Evolutionary conservation across 2,797 vertebrate species (phyloP).

Genomic region (Sebastes iracundus): DNA sequence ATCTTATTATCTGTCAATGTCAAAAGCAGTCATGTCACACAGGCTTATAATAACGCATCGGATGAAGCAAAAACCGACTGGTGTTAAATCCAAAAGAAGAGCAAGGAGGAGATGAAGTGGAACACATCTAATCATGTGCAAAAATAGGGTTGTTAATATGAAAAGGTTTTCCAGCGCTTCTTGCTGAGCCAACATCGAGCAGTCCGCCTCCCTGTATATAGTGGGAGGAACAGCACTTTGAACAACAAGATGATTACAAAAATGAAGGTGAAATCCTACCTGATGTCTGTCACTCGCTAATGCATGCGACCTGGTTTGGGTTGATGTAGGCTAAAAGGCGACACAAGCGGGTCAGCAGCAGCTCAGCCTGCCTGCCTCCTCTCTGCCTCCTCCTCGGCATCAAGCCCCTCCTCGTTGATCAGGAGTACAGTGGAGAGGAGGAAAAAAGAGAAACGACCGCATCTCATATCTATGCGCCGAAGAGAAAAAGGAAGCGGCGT

Average conservation of each 20-base stretch:
- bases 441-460: constrained; percentile 3
- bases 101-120: neutral
- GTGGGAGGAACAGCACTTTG: constrained; percentile 34
- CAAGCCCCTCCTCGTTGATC: constrained; percentile 85
- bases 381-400: constrained; percentile 67
- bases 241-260: neutral
- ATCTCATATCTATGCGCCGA: constrained; percentile 54
- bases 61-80: constrained; percentile 9
- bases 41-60: constrained; percentile 16
- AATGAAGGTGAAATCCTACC: constrained; percentile 75
- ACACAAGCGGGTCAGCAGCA: constrained; percentile 70
- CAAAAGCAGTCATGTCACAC: constrained; percentile 49
- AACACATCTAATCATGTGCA: constrained; percentile 39
- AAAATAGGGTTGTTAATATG: constrained; percentile 34
- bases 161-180: constrained; percentile 67
- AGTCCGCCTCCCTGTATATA: constrained; percentile 38
- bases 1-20: constrained; percentile 63
- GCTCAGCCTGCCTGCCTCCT: constrained; percentile 36
- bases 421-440: constrained; percentile 61
- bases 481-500: constrained; percentile 67
- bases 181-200: constrained; percentile 60
- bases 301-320: constrained; percentile 77
- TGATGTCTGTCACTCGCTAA: constrained; percentile 76
- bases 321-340: constrained; percentile 62
- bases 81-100: constrained; percentile 28